Percentiles rank a stretch among this genome's conserved stretches.
These are phyloP conservation scores for Pseudotriccus pelzelni DNA, from an alignment of 2,797 vertebrate genomes.

Conservation along the genomic window DNA sequence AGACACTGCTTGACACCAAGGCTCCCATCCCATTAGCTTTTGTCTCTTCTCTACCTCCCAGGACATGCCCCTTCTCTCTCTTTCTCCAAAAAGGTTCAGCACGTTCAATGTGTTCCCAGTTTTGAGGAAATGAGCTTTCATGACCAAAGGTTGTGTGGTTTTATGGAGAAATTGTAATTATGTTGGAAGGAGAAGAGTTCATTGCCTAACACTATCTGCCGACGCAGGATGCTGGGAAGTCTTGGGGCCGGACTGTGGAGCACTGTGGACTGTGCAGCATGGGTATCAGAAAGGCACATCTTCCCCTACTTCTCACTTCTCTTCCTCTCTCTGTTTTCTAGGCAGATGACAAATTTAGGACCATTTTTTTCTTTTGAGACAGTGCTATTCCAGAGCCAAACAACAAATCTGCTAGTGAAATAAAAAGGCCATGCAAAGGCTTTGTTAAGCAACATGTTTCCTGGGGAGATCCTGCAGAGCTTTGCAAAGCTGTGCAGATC, in stretches of 20 bases:
- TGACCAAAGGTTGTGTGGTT: neutral
- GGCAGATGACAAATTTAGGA: neutral
- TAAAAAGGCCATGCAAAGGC: neutral
- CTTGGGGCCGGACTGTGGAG: neutral
- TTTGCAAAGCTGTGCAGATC: neutral
- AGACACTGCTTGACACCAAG: conserved; percentile 72
- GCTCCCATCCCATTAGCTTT: conserved; percentile 1
- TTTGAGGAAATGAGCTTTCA: neutral
- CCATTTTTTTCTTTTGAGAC: neutral
- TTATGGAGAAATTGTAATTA: neutral
- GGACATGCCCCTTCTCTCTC: neutral
- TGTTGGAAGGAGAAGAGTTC: neutral
- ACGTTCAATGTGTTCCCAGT: neutral
- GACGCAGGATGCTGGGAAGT: neutral
- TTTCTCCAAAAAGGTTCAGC: neutral
- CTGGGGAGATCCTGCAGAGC: neutral
- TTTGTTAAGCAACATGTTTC: neutral
- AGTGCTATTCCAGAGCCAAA: neutral
- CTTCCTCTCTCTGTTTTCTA: neutral
- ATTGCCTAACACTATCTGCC: neutral
- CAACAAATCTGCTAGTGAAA: neutral
- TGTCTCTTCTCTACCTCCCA: neutral
- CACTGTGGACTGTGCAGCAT: neutral
- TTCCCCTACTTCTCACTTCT: neutral
- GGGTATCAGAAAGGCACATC: neutral